phyloP scores from a whole-genome alignment of 2,797 vertebrate genomes.

The Lophotriccus pileatus region DNA sequence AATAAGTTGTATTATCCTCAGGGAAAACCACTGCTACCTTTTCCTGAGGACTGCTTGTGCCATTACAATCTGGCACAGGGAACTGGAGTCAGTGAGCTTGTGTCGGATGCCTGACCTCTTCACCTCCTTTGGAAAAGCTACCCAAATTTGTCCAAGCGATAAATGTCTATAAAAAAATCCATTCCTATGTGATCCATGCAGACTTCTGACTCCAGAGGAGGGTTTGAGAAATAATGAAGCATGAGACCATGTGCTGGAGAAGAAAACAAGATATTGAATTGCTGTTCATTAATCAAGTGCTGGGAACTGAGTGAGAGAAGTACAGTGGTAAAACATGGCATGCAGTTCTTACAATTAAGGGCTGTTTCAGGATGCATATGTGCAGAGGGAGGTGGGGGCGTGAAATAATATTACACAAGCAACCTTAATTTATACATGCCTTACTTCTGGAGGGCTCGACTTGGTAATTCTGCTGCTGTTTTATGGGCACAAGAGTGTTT shows the following conservation, averaged over 20 bases:
- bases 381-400: background rate
- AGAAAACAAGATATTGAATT: constrained; percentile 41
- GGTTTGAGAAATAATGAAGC: background rate
- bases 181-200: background rate
- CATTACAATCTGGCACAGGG: background rate
- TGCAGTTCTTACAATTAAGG: background rate
- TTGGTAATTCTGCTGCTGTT: background rate
- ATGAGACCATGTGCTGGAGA: background rate
- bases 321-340: background rate
- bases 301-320: background rate
- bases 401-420: background rate
- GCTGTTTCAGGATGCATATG: background rate
- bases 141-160: background rate
- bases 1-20: background rate
- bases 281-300: constrained; percentile 15
- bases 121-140: background rate
- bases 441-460: background rate
- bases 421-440: background rate
- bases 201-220: background rate
- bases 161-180: background rate
- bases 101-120: background rate
- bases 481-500: background rate
- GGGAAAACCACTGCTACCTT: background rate
- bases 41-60: background rate
- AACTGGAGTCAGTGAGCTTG: background rate